Base-by-base conservation (phyloP, 2,797 vertebrate species). In the Labroides dimidiatus region DNA sequence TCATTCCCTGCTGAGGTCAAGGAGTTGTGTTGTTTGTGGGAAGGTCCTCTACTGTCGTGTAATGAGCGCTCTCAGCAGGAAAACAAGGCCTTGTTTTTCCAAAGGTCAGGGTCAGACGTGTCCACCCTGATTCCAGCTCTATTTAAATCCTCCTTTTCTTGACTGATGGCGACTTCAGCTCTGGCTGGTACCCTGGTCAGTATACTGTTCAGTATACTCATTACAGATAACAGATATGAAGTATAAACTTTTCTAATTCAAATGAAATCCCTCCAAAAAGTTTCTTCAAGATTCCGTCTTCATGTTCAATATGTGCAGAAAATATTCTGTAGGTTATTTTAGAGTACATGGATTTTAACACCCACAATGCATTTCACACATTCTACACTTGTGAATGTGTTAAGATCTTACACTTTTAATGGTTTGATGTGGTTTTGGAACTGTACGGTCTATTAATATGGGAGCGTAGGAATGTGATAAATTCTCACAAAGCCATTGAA, bases 1-100 rank as follows among this genome's bases (percentile, higher is more conserved):
- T 90, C 77, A 78, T 87, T 92, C 84, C 82, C 52, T 53, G 75
- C 78, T 85, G 84, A 90, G 91, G 90, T 93, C 87, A 89, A 86
- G 80, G 72, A 89, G 78, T 84, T 90, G 84, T 66, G 74, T 90
- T 75, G 77, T 72, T 87, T 88, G 85, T 80, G 88, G 86, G 82
- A 87, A 87, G 87, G 62, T 85, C 64, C 77, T 76, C 64, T 78
- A 72, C 74, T 77, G 82, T 86, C 84, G 77, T 60, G 80, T 82
- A 91, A 90, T 82, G 56, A 86, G 72, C 42, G 27, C 69, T 85
- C 84, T 86, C 78, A 86, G 84, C 79, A 88, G 79, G 82, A 88
- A 87, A 89, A 86, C 85, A 84, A 75, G 77, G 67, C 67, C 71
- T 81, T 81, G 55, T 80, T 89, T 90, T 89, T 84, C 81, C 80